Evolutionary conservation across 2,797 vertebrate species (phyloP), one percentile per base, ranked within the genome.

Genomic region (Danio tinwini): DNA sequence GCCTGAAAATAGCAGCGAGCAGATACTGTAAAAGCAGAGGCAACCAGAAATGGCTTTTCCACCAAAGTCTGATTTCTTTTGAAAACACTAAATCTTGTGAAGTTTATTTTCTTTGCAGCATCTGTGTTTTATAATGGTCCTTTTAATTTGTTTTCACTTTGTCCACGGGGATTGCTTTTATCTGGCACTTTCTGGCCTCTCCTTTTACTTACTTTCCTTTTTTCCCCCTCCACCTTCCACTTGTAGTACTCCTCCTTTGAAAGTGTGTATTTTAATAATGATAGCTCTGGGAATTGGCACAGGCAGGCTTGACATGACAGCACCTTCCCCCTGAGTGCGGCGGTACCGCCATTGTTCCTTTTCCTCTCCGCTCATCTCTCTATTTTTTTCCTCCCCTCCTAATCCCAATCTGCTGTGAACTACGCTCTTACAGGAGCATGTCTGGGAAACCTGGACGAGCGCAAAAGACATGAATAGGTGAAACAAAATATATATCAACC

Each of bases 41-140:
- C 16, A 39, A 63, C 93, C 93, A 90, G 76, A 88, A 91, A 88
- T 90, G 82, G 87, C 92, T 97, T 98, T 97, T 96, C 96, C 96
- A 97, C 94, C 94, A 90, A 92, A 85, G 90, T 93, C 93, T 89
- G 88, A 92, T 92, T 94, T 93, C 94, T 94, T 94, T 92, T 93
- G 92, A 94, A 93, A 85, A 85, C 94, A 92, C 90, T 96, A 96
- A 97, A 98, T 97, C 97, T 96, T 92, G 87, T 84, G 85, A 93
- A 94, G 95, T 96, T 96, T 97, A 96, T 97, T 98, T 98, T 97
- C 93, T 92, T 97, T 96, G 92, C 94, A 96, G 95, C 95, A 96
- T 98, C 96, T 97, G 96, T 96, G 93, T 98, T 97, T 97, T 98
- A 96, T 96, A 97, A 97, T 91, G 91, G 92, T 88, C 89, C 95